phyloP scores from a whole-genome alignment of 2,888 invertebrate species.

The Aspidiotus destructor region DNA sequence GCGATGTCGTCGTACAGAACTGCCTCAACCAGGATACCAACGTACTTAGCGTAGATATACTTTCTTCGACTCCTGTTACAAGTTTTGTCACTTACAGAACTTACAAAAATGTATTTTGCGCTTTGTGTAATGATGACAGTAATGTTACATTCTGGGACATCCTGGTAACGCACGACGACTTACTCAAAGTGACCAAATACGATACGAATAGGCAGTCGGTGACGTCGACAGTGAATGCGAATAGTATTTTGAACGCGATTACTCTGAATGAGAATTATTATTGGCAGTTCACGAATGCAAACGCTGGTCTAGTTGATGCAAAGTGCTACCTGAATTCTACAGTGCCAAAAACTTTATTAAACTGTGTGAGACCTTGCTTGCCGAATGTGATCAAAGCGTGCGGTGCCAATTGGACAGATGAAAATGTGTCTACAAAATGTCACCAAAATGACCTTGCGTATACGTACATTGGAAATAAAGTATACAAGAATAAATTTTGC shows the following conservation, averaged over 20 bases:
- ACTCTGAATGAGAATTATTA: background rate
- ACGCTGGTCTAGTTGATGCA: no score
- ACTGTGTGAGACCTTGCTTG: background rate
- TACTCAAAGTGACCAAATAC: background rate
- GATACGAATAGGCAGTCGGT: background rate
- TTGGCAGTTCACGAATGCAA: no score
- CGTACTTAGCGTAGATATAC: constrained; percentile 35
- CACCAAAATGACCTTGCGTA: background rate
- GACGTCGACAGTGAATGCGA: background rate
- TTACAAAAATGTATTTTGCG: constrained; percentile 43
- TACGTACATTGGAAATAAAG: background rate
- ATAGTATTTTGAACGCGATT: background rate
- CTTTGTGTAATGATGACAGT: constrained; percentile 43
- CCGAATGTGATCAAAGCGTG: background rate
- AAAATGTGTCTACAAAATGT: background rate
- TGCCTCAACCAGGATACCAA: constrained; percentile 38
- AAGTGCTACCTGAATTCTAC: background rate
- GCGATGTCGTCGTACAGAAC: constrained; percentile 32
- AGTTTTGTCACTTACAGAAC: constrained; percentile 39
- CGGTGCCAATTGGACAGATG: background rate
- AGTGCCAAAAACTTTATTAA: background rate
- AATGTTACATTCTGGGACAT: constrained; percentile 12
- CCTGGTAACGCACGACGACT: background rate
- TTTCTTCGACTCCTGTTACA: constrained; percentile 36
- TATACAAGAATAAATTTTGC: background rate